Percentiles rank a stretch among this genome's conserved stretches.
phyloP scores from a whole-genome alignment of 2,888 invertebrate species.

The Calameuta filiformis region DNA sequence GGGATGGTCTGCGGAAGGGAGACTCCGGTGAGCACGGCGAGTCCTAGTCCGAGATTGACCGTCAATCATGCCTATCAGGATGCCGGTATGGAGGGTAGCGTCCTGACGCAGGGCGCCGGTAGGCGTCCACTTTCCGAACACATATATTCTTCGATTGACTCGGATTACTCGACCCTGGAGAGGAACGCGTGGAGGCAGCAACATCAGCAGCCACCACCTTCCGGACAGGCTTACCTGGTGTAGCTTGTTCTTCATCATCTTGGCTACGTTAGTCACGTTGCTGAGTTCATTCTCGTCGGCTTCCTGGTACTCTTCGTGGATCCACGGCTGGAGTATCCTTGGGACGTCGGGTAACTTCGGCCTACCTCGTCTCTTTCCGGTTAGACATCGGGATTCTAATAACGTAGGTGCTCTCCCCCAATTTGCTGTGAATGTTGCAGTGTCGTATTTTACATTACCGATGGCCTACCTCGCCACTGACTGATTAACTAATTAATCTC shows the following conservation, averaged over 20 bases:
- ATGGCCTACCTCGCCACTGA: slow-evolving; percentile 58
- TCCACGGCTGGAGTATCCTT: not conserved
- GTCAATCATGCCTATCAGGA: slow-evolving; percentile 64
- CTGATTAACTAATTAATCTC: slow-evolving; percentile 40
- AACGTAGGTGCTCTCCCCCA: slow-evolving; percentile 1
- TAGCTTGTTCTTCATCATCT: slow-evolving; percentile 48
- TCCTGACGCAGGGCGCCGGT: slow-evolving; percentile 43
- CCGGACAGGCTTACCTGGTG: slow-evolving; percentile 66
- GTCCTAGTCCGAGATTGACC: slow-evolving; percentile 72
- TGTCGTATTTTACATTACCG: slow-evolving; percentile 39
- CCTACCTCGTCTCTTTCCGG: not conserved
- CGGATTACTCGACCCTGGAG: slow-evolving; percentile 87
- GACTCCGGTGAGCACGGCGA: slow-evolving; percentile 75
- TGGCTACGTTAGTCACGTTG: not conserved
- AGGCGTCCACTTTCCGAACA: slow-evolving; percentile 84
- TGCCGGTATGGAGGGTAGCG: slow-evolving; percentile 40
- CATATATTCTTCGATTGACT: slow-evolving; percentile 91
- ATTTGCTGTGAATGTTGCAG: slow-evolving; percentile 24
- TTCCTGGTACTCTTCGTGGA: not conserved
- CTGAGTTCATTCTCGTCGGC: not conserved
- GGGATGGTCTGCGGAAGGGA: slow-evolving; percentile 56
- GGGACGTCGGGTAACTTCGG: not conserved
- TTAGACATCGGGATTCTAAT: not conserved
- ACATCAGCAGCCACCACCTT: slow-evolving; percentile 66
- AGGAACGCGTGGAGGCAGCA: slow-evolving; percentile 71